Percentiles rank a stretch among this genome's conserved stretches.
Evolutionary conservation across 2,888 invertebrate species (phyloP).

Genomic region (Synergus gifuensis): DNA sequence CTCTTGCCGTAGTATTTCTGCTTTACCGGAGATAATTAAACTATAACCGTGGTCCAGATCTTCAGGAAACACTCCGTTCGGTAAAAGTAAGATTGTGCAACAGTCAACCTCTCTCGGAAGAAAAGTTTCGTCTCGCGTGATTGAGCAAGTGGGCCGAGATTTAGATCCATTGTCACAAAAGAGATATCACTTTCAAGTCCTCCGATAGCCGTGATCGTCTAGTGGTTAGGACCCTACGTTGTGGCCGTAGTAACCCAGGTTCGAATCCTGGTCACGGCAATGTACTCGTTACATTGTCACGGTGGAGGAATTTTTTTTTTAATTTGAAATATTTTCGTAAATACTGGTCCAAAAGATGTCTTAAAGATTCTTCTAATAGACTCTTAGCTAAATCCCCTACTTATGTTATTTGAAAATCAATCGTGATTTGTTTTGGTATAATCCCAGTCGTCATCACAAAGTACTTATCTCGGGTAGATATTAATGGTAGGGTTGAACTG

Average conservation of each 20-base stretch:
- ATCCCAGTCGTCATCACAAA: neutral
- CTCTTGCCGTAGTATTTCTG: too few species aligned
- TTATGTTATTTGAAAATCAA: neutral
- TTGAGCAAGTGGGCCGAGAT: conserved; percentile 6
- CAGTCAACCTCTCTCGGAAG: neutral
- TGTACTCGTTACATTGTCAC: conserved; percentile 14
- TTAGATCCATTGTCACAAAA: neutral
- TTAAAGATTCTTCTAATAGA: too few species aligned
- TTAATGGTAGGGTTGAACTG: conserved; percentile 25
- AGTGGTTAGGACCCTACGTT: conserved; percentile 76
- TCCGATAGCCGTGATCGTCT: conserved; percentile 62
- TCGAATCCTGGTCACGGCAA: conserved; percentile 68
- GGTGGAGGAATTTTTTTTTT: conserved; percentile 3
- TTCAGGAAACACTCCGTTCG: neutral
- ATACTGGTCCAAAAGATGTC: too few species aligned
- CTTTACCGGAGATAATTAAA: too few species aligned
- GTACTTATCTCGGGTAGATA: conserved; percentile 3
- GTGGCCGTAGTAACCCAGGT: conserved; percentile 78
- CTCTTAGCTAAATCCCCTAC: neutral
- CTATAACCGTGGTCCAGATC: too few species aligned
- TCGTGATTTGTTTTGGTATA: neutral
- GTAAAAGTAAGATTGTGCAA: neutral
- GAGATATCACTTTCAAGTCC: neutral
- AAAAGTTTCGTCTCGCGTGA: neutral
- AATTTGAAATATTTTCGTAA: too few species aligned